These are phyloP conservation scores for Tortricodes alternella DNA, from an alignment of 2,888 invertebrate species.

Conservation along the genomic window DNA sequence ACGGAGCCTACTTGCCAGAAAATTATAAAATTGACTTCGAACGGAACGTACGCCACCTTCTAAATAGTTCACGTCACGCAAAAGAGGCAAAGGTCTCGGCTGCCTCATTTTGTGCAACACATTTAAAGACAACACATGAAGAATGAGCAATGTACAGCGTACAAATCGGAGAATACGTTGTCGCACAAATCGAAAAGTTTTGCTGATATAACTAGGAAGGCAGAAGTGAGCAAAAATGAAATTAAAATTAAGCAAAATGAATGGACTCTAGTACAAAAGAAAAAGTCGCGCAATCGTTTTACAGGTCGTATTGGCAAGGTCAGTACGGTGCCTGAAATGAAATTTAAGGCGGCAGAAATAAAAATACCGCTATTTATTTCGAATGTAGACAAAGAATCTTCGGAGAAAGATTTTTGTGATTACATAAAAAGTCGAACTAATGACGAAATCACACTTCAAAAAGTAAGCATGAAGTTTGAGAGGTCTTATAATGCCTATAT, in stretches of 20 bases:
- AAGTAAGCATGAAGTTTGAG: neutral
- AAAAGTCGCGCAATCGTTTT: neutral
- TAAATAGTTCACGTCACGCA: too few relatives aligned
- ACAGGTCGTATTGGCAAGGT: neutral
- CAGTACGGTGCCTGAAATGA: neutral
- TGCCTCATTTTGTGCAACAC: too few relatives aligned
- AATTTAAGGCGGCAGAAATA: too few relatives aligned
- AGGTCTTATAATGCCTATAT: neutral
- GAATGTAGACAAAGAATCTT: slow-evolving; percentile 1
- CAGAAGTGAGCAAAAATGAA: neutral
- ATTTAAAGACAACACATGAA: too few relatives aligned
- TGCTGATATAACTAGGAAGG: neutral
- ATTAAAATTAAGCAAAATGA: neutral
- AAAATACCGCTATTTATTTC: too few relatives aligned
- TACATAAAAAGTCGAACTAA: slow-evolving; percentile 1
- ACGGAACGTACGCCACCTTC: too few relatives aligned
- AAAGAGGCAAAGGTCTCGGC: too few relatives aligned
- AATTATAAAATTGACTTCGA: too few relatives aligned
- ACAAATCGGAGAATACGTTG: neutral
- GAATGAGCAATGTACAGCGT: neutral
- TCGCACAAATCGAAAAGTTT: neutral
- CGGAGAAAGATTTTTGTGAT: neutral
- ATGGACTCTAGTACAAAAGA: slow-evolving; percentile 1
- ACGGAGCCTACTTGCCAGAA: too few relatives aligned
- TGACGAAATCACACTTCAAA: slow-evolving; percentile 3